These are phyloP conservation scores for Cynopterus brachyotis DNA, from an alignment of 2,113 vertebrate species.

Conservation along the genomic window DNA sequence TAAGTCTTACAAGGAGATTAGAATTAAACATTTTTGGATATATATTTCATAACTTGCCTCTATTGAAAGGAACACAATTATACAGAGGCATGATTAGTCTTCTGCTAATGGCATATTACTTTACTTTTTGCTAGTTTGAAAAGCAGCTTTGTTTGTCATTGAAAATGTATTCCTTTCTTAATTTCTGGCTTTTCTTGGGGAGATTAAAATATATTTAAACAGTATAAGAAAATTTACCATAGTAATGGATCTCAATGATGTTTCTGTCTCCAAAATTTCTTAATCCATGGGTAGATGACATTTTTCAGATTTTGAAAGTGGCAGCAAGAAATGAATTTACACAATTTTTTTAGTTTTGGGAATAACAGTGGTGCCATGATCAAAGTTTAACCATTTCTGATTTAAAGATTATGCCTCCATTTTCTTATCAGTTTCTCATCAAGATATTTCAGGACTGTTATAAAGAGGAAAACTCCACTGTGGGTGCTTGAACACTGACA, in stretches of 20 bases:
- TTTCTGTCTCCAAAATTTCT: neutral
- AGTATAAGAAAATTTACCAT: neutral
- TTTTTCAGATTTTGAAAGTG: neutral
- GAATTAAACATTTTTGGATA: slow-evolving; percentile 36
- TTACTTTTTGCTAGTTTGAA: slow-evolving; percentile 14
- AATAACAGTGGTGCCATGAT: neutral
- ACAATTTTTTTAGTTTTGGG: neutral
- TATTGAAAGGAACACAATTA: slow-evolving; percentile 44
- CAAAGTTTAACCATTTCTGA: neutral
- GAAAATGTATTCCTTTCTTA: neutral
- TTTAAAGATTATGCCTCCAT: neutral
- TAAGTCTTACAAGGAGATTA: slow-evolving; percentile 60
- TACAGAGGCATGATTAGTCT: neutral
- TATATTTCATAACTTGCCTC: slow-evolving; percentile 48
- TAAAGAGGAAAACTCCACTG: neutral
- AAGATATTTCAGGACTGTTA: neutral
- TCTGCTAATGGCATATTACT: neutral
- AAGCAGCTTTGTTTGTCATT: slow-evolving; percentile 19
- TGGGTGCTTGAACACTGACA: neutral
- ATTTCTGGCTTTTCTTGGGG: neutral
- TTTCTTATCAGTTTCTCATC: neutral
- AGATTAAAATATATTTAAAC: slow-evolving; percentile 35
- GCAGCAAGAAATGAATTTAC: neutral
- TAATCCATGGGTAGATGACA: neutral
- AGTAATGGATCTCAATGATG: neutral